Evolutionary conservation across 2,113 vertebrate genomes (phyloP).

Genomic region (Natator depressus): DNA sequence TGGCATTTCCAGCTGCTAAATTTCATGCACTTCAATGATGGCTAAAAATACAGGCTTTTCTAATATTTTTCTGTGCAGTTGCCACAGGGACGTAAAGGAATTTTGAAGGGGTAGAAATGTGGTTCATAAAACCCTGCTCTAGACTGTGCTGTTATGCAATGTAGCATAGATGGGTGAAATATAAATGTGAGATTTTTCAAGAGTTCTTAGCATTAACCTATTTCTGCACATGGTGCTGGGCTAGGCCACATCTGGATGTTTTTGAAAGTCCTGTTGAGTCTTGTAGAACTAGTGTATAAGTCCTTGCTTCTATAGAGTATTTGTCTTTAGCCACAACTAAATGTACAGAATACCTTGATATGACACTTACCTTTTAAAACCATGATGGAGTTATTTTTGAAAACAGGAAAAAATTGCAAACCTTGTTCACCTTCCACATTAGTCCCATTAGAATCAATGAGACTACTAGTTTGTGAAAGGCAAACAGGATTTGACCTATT

Average conservation of each 20-base stretch:
- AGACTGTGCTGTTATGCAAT: neutral
- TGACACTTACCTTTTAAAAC: neutral
- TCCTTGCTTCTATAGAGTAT: neutral
- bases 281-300: neutral
- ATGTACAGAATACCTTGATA: neutral
- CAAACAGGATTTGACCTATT: neutral
- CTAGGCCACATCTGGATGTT: neutral
- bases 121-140: neutral
- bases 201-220: neutral
- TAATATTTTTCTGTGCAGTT: neutral
- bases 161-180: neutral
- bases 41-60: neutral
- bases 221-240: neutral
- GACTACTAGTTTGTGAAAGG: neutral
- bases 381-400: neutral
- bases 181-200: neutral
- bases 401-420: neutral
- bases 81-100: neutral
- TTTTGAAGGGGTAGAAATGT: neutral
- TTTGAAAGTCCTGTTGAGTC: neutral
- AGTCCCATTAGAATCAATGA: neutral
- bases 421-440: neutral
- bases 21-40: rapidly evolving
- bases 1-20: neutral
- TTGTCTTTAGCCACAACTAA: neutral